Evolutionary conservation across 2,888 invertebrate genomes (phyloP).

Genomic region (Phaedon cochleariae): DNA sequence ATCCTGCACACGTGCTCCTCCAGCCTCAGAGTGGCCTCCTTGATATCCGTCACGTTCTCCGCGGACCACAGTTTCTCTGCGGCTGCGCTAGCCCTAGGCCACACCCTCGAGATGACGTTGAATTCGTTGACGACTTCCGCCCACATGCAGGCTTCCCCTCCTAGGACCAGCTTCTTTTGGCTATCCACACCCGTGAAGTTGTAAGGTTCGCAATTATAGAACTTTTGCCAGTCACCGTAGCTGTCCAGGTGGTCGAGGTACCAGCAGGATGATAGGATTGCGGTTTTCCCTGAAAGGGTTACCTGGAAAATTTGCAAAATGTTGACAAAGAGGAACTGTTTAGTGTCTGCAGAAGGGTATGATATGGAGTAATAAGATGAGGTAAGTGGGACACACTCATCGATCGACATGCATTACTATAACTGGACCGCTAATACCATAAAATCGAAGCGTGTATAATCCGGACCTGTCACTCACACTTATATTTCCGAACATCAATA

Average conservation of each 20-base stretch:
- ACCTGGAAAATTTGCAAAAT: conserved; percentile 65
- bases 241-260: conserved; percentile 79
- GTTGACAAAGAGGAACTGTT: no score
- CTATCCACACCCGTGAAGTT: conserved; percentile 59
- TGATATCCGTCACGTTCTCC: conserved; percentile 38
- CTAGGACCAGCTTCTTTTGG: conserved; percentile 75
- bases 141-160: conserved; percentile 94
- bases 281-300: conserved; percentile 69
- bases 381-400: no score
- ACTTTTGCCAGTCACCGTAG: conserved; percentile 76
- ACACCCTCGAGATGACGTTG: conserved; percentile 71
- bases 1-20: conserved; percentile 79
- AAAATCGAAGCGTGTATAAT: no score
- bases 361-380: no score
- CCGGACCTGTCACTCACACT: no score
- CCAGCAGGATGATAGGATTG: conserved; percentile 85
- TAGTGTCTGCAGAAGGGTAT: no score
- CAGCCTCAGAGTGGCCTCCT: conserved; percentile 68
- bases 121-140: conserved; percentile 81
- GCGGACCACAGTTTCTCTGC: conserved; percentile 87
- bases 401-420: no score
- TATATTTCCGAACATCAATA: no score
- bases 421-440: no score
- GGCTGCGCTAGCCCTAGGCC: conserved; percentile 86
- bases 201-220: conserved; percentile 76